Percentiles rank a stretch among this genome's conserved stretches.
Evolutionary conservation across 2,113 vertebrate species (phyloP).

Genomic region (Vireo altiloquus): DNA sequence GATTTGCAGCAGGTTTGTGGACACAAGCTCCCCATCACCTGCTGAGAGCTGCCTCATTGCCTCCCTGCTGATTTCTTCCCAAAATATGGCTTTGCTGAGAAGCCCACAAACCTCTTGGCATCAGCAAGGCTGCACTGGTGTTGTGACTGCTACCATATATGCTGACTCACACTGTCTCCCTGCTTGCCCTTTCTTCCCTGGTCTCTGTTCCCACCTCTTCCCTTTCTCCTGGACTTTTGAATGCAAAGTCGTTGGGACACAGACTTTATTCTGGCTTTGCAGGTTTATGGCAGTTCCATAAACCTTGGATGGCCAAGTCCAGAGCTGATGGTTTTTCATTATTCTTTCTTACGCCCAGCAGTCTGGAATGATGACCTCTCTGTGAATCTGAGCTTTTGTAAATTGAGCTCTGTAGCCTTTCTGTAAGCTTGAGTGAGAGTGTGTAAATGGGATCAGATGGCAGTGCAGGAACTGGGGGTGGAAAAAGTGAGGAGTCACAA

Average conservation of each 20-base stretch:
- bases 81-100: neutral
- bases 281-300: neutral
- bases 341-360: neutral
- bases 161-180: conserved; percentile 24
- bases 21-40: neutral
- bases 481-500: neutral
- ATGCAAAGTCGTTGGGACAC: neutral
- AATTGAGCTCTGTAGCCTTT: neutral
- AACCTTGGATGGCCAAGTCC: neutral
- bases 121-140: neutral
- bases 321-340: neutral
- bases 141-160: conserved; percentile 12
- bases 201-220: neutral
- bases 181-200: neutral
- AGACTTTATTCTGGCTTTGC: neutral
- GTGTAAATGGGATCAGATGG: neutral
- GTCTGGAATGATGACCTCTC: neutral
- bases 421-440: neutral
- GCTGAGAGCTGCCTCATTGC: neutral
- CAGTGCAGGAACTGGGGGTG: neutral
- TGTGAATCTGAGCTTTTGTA: neutral
- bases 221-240: neutral
- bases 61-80: neutral
- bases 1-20: neutral
- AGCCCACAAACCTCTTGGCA: neutral